Base-by-base conservation (phyloP, 2,888 invertebrate genomes). In the Embidobia sp. region DNA sequence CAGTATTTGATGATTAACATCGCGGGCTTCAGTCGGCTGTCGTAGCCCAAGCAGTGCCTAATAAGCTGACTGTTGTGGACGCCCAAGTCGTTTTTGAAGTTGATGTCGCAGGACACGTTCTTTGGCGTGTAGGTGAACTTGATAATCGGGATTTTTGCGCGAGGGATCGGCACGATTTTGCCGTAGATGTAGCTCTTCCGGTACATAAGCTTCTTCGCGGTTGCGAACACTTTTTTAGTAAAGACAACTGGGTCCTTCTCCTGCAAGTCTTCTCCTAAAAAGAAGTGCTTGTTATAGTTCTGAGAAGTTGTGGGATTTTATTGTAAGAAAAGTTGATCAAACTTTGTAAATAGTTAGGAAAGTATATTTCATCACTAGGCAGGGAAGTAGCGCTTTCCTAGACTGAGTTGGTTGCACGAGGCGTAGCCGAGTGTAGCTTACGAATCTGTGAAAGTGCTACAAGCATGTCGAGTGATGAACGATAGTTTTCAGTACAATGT, bases 71-170 rank as follows among this genome's bases (percentile, higher is more conserved):
- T 94, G 87, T 96, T 96, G 81, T 92, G 91, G 0, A 94, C 92
- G 1, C 94, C 95, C 2, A 94, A 91, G 11, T 92, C 91, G 44
- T 93, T 94, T 81, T 93, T 94, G 85, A 95, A 93, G 55, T 94
- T 94, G 22, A 96, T 90, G 87, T 96, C 96, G 81, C 94, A 93
- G 82, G 92, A 92, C 15, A 93, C 91, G 0, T 90, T 90, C 0
- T 94, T 94, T 7, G 90, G 90, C 1, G 89, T 80, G 85, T 95
- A 94, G 74, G 91, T 90, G 86, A 94, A 94, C 85, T 95, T 95
- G 7, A 96, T 92, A 76, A 96, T 94, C 18, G 96, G 96, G 2
- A 94, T 94, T 85, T 94, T 93, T 8, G 96, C 95, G 48, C 91
- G 90, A 0, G 94, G 93, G 81, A 95, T 95, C 42, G 93, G 89